A percentile compares a stretch with the other conserved stretches of the same genome.
Conservation (phyloP, 1,140 invertebrate genomes). For the Leptinotarsa texana region DNA sequence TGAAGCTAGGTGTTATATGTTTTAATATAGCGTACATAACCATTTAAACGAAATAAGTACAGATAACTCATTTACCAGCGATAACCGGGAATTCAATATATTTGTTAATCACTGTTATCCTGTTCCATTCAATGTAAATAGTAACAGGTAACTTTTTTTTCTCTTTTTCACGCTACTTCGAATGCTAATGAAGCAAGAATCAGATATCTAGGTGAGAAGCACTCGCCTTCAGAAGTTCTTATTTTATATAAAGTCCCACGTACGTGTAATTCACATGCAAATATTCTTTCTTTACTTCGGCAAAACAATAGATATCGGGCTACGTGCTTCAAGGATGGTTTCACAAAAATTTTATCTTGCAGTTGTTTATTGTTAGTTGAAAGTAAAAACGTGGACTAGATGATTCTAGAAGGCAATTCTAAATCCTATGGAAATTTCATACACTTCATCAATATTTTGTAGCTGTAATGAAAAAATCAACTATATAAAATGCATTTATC, state of each 20-base stretch:
- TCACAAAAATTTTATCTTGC: neutral
- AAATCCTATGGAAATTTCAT: too few relatives aligned
- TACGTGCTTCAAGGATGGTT: constrained; percentile 2
- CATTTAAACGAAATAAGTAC: too few relatives aligned
- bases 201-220: constrained; percentile 38
- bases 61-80: too few relatives aligned
- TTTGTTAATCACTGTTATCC: neutral
- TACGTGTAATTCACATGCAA: neutral
- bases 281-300: constrained; percentile 1
- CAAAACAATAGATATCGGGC: neutral
- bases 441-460: too few relatives aligned
- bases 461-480: too few relatives aligned
- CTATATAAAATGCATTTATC: too few relatives aligned
- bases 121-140: constrained; percentile 16
- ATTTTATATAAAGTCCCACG: neutral
- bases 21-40: too few relatives aligned
- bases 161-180: constrained; percentile 20
- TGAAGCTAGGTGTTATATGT: too few relatives aligned
- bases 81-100: too few relatives aligned
- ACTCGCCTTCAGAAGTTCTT: neutral
- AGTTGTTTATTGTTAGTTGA: neutral
- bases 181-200: constrained; percentile 35
- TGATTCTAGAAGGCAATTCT: too few relatives aligned
- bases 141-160: neutral
- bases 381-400: neutral